phyloP scores from a whole-genome alignment of 2,888 invertebrate species.

The Micropterix aruncella region DNA sequence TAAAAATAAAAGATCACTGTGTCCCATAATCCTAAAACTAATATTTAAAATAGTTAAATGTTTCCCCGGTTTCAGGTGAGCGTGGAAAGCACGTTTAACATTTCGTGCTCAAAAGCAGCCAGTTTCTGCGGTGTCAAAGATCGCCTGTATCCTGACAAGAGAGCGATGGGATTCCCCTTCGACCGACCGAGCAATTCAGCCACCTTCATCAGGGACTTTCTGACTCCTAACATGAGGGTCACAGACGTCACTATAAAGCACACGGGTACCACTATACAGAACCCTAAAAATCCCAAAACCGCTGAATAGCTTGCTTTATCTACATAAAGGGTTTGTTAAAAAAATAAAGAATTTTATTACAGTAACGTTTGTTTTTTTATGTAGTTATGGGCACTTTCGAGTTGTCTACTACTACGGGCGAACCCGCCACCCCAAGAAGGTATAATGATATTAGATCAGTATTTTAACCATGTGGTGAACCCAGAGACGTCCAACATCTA shows the following conservation, averaged over 20 bases:
- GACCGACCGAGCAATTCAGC: conserved; percentile 35
- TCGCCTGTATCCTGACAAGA: conserved; percentile 52
- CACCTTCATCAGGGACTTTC: conserved; percentile 33
- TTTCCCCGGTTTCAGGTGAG: conserved; percentile 4
- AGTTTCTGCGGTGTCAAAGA: conserved; percentile 56
- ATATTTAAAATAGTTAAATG: neutral
- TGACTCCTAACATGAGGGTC: conserved; percentile 44
- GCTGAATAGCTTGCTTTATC: neutral
- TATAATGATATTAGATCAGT: too few relatives aligned
- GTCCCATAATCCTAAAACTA: neutral
- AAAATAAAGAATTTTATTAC: too few relatives aligned
- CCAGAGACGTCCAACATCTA: too few relatives aligned
- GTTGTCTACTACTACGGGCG: too few relatives aligned
- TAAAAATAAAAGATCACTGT: too few relatives aligned
- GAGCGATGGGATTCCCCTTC: conserved; percentile 61
- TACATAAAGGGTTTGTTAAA: neutral
- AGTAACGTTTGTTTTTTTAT: too few relatives aligned
- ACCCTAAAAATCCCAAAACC: conserved; percentile 8
- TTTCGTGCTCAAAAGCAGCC: conserved; percentile 44
- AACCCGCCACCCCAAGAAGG: too few relatives aligned
- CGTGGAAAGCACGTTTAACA: conserved; percentile 13
- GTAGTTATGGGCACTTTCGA: too few relatives aligned
- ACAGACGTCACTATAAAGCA: conserved; percentile 36
- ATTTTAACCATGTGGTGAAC: too few relatives aligned
- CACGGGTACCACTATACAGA: conserved; percentile 22